Evolutionary conservation across 2,113 vertebrate genomes (phyloP), one percentile per base, ranked within the genome.

Genomic region (Tetrao urogallus): DNA sequence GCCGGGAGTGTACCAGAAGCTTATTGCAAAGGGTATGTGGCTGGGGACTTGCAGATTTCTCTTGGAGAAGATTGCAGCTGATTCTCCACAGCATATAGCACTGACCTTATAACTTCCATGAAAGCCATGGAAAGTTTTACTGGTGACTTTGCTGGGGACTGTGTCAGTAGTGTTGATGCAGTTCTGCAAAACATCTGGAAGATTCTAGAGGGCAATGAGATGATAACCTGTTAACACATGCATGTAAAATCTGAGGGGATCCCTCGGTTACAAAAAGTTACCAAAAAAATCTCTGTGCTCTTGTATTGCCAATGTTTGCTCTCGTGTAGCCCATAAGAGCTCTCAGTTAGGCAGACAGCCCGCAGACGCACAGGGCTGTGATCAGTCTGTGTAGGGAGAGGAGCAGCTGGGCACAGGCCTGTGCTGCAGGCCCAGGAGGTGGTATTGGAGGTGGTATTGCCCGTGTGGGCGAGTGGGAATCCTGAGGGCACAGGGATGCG

Each of bases 151-250:
- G 50, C 60, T 71, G 34, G 82, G 82, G 60, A 58, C 43, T 7
- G 19, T 30, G 43, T 36, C 3, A 2, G 22, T 69, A 40, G 14
- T 92, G 14, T 82, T 67, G 32, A 21, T 52, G 67, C 43, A 50
- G 13, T 20, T 36, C 45, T 66, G 58, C 30, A 48, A 69, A 84
- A 28, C 19, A 28, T 67, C 40, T 43, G 50, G 48, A 76, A 77
- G n/a, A 11, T 64, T 17, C 64, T 56, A 25, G 36, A 15, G 36
- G 2, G 3, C 30, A 61, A 15, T 57, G 27, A 56, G 72, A 36
- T 42, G 42, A 1, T 60, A 14, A 3, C 27, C 52, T 77, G 4
- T 0, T 42, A 32, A 80, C 32, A 50, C 0, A 0, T 13, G 40
- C 19, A 2, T 43, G 27, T 45, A 19, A 74, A 87, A 72, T 57